Evolutionary conservation across 1,140 invertebrate species (phyloP), one percentile per base, ranked within the genome.

Genomic region (Cepaea nemoralis): DNA sequence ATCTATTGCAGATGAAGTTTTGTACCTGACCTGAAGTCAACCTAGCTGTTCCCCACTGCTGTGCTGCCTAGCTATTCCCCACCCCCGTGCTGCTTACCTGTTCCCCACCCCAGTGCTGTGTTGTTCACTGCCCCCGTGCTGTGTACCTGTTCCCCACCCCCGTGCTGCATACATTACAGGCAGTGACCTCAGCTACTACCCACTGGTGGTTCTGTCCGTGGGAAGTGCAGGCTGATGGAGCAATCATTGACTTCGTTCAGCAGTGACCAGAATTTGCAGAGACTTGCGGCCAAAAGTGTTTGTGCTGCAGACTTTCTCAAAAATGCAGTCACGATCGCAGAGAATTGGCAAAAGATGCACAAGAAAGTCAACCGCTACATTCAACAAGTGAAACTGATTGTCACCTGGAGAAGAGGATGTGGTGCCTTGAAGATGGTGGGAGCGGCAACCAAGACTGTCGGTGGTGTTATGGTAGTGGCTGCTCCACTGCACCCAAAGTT

Each of bases 341-440:
- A 79, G 19, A 16, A 69, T 0, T 27, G 69, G 66, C 3, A 69
- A 16, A 45, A 42, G 33, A 0, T 48, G 22, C 22, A 79, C 27
- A 70, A 48, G 42, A 45, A 48, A 67, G 16, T 69, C 37, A 69
- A 22, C n/a, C 39, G 59, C 40, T 79, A 69, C 33, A 33, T 79
- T n/a, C 45, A 50, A 33, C 77, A 79, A 50, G 63, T 63, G 16
- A 39, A 63, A 22, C 5, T 79, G n/a, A 39, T 79, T 14, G 22
- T 79, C n/a, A 45, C 66, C 27, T 79, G 77, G 77, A 79, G 70
- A 45, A 33, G 66, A 79, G 42, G 77, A n/a, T 31, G n/a, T 67
- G 77, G 63, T 55, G 35, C 40, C 45, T n/a, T 79, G 0, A 69
- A 45, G 19, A 79, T 79, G 59, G 77, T 69, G 0, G 77, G 77